Evolutionary conservation across 2,888 invertebrate species (phyloP), one percentile per base, ranked within the genome.

Genomic region (Microplitis manilae): DNA sequence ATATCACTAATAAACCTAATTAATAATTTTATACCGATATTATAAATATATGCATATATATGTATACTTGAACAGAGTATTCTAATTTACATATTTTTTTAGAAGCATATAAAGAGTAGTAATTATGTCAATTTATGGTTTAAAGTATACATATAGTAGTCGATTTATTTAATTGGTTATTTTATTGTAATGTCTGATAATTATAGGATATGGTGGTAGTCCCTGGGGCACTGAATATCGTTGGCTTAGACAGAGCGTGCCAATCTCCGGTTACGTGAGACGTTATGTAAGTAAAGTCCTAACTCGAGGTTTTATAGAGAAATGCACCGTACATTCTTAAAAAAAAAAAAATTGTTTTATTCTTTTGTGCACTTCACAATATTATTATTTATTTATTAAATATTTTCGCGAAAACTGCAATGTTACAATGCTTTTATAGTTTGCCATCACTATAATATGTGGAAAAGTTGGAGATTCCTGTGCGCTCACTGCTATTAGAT

Each of bases 231-330:
- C 5, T 30, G 15, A 8, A 41, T n/a, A 40, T 30, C 71, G 71
- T 61, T 61, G 71, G 39, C 39, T 61, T 38, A 61, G 50, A 17
- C 71, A 65, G 71, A 71, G 76, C 76, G 76, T 76, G 76, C 71
- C 76, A 76, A 76, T 76, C 76, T 71, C 65, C 17, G 76, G 76
- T 76, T 76, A 76, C 76, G 76, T 76, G 76, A 71, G 70, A 71
- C 67, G 76, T 76, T 76, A 67, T 71, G 70, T 76, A 76, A 76
- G 71, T 60, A 59, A 76, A 69, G 64, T 62, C 62, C 59, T 50
- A 50, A 61, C 71, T 71, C 71, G 71, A 17, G 39, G 61, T 61
- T 71, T 61, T 62, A 61, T 38, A 38, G 30, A 71, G n/a, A 15
- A 71, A 71, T 39, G 38, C 38, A 17, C 30, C 30, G 30, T 38